Evolutionary conservation across 2,113 vertebrate genomes (phyloP), one percentile per base, ranked within the genome.

Genomic region (Syngnathoides biaculeatus): DNA sequence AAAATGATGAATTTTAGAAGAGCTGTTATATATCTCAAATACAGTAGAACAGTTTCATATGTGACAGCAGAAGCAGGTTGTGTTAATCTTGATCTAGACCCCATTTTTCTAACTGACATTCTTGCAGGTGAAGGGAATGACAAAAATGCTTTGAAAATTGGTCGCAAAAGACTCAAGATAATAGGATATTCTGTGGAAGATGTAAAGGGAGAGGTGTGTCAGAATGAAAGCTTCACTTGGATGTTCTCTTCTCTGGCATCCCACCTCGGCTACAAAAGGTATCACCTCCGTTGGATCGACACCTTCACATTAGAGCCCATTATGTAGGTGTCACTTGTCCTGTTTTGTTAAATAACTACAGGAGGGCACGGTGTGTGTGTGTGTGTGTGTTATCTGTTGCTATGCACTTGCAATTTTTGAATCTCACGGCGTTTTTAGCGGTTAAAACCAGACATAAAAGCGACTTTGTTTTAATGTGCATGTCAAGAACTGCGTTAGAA

Each of bases 301-400:
- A 92, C 83, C 88, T 85, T 90, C 86, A 93, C 92, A 95, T 89
- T 92, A 91, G 83, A 92, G 84, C 84, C 91, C 89, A 93, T 94
- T 93, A 94, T 89, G 86, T 76, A 88, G 87, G 83, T 92, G 92
- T 93, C 92, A 94, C 87, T 85, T 87, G 81, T 80, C 88, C 83
- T 80, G 89, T 74, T 84, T 74, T 84, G 87, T 79, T 90, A 81
- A 80, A 92, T 81, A 80, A 85, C 66, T 30, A 42, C 75, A 72
- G 88, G 81, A 70, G 59, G 82, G 79, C 83, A 86, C 88, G 86
- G 86, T 73, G 64, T 72, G 65, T 63, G 69, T 79, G 67, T 50
- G 53, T 27, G 22, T 62, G 60, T 43, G 39, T 62, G 60, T 43
- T 69, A 59, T 50, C 59, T 27, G n/a, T 64, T 62, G 26, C 27